Base-by-base conservation (phyloP, 30 jellyfish, hydroid and myxozoan species). In the Cassiopea andromeda region DNA sequence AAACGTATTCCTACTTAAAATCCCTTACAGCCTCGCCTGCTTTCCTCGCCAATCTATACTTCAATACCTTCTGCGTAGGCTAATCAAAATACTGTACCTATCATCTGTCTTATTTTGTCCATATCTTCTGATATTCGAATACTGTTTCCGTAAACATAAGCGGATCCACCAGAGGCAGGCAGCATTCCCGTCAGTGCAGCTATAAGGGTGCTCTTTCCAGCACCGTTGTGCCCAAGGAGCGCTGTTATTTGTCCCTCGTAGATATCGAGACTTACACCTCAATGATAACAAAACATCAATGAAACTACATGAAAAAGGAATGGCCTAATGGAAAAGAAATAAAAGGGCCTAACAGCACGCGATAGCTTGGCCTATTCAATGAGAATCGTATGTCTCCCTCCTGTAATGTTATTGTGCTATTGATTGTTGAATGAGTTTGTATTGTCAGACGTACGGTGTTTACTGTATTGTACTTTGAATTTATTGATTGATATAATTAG, bases 211-310 rank as follows among this genome's bases (percentile, higher is more conserved):
- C 94, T 78, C 73, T 94, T 94, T 1, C 98, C 98, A 14, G 98
- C 98, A 15, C 98, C 98, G 72, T 94, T 94, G 81, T 94, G 98
- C 48, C 98, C 98, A 19, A 94, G 88, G 48, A 94, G 75, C 4
- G 98, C 98, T 0, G 97, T 89, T 5, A 94, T 94, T 72, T 94
- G 98, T 48, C 98, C 98, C 85, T 94, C 98, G 64, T 81, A 94
- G 0, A 94, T 95, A 84, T 94, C 97, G 49, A 94, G 90, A 60
- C 96, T 89, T 43, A 94, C 97, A 83, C 98, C 97, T 92, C 48
- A 2, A 73, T 73, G 64, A 9, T 9, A 50, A 2, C 8, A 50
- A 50, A 50, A 50, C 9, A 9, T 5, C 64, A 2, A 2, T 50
- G 64, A 50, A 50, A 50, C 5, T 50, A 50, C 5, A 50, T 50